Evolutionary conservation across 2,888 invertebrate genomes (phyloP), one percentile per base, ranked within the genome.

Genomic region (Cryptocheilus praepositus): DNA sequence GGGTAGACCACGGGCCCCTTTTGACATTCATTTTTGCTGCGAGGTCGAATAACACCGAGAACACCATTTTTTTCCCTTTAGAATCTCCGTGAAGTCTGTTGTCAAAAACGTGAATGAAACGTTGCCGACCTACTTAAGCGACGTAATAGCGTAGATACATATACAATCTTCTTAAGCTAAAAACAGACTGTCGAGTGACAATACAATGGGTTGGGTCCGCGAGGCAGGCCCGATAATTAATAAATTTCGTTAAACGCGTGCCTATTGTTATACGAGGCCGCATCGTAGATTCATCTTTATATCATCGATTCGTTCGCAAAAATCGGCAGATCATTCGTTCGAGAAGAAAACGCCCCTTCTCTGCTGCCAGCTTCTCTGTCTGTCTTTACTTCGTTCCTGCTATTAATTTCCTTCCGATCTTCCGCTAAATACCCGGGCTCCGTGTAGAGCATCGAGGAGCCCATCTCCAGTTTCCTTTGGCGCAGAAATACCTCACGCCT

Each of bases 161-260:
- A 67, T 67, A 76, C 68, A 78, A 69, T 63, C 69, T 69, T 62
- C 74, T 78, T 74, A 74, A 76, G 71, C 79, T 79, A 76, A 18
- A 73, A 78, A 74, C 65, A 74, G 67, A 70, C 68, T 70, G 70
- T 67, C 70, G 56, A 66, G 69, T 57, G 74, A 67, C 67, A 61
- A 67, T 46, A 18, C 64, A 52, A 65, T 66, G 63, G 64, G 63
- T 63, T 18, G 49, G 16, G 49, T 11, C 49, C 16, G n/a, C 18
- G 49, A 49, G 18, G 49, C 18, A n/a, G 49, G 21, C 21, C 36
- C 44, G 36, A 36, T n/a, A 56, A 36, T 43, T 43, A n/a, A 36
- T 36, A 36, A 36, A 55, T 55, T 55, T 55, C 36, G 28, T 55
- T 55, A 55, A 36, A 55, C 28, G 28, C 36, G 28, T 11, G 36